Percentiles rank a stretch among this genome's conserved stretches.
Evolutionary conservation across 2,797 vertebrate species (phyloP).

Genomic region (Meriones psammophilus): DNA sequence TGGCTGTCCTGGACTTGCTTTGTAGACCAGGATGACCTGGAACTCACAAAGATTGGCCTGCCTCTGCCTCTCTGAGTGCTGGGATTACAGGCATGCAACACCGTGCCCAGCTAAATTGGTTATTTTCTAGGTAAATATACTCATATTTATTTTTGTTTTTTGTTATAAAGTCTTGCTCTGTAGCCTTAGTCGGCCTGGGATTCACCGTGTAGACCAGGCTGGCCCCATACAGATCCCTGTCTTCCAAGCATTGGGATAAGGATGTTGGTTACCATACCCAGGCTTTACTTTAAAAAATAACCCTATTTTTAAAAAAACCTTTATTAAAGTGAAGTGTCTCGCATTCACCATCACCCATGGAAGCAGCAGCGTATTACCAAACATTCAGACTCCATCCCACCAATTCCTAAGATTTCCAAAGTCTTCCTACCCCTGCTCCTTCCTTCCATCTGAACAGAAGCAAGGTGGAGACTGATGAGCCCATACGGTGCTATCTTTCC

Average conservation of each 20-base stretch:
- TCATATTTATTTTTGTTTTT: no score
- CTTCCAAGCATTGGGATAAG: background rate
- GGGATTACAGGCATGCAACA: background rate
- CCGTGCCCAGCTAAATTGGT: background rate
- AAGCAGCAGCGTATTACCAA: background rate
- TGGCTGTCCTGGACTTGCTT: background rate
- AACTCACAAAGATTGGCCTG: background rate
- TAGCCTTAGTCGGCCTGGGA: background rate
- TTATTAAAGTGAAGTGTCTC: slow-evolving; percentile 1
- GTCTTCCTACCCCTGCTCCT: background rate
- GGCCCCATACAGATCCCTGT: background rate
- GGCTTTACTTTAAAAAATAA: background rate
- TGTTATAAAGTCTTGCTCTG: no score
- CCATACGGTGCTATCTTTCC: background rate
- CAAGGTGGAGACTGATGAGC: background rate
- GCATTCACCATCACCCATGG: background rate
- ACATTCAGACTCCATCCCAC: background rate
- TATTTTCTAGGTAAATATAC: no score
- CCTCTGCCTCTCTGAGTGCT: background rate
- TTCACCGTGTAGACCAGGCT: background rate
- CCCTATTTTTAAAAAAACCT: background rate
- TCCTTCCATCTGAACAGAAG: background rate
- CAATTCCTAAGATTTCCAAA: background rate
- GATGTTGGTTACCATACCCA: background rate
- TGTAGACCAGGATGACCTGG: no score